Percentiles rank a stretch among this genome's conserved stretches.
These are phyloP conservation scores for Lophius piscatorius DNA, from an alignment of 2,113 vertebrate species.

Conservation along the genomic window DNA sequence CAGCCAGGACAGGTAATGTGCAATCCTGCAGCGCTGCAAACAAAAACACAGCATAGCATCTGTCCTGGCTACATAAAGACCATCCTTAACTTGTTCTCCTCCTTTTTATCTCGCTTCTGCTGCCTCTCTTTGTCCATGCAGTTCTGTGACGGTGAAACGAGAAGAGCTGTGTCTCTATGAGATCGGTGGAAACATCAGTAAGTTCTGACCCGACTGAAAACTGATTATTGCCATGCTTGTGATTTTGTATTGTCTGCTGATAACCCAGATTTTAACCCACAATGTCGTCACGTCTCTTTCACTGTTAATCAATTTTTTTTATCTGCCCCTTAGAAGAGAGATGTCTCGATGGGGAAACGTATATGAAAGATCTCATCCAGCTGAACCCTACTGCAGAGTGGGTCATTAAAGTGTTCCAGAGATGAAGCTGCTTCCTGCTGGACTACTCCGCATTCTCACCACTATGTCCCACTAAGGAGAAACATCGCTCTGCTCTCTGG, in stretches of 20 bases:
- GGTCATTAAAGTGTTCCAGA: conserved; percentile 86
- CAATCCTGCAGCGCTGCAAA: not conserved
- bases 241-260: no score
- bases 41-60: conserved; percentile 5
- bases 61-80: not conserved
- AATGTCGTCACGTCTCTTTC: not conserved
- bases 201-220: conserved; percentile 70
- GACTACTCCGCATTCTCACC: not conserved
- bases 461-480: conserved; percentile 4
- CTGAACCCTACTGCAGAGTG: conserved; percentile 95
- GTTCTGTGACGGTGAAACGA: conserved; percentile 82
- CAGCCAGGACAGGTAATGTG: conserved; percentile 88
- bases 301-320: not conserved
- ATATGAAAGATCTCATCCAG: conserved; percentile 93
- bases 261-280: no score
- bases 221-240: no score
- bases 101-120: not conserved
- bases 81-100: conserved; percentile 37
- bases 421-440: conserved; percentile 27
- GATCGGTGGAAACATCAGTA: conserved; percentile 98
- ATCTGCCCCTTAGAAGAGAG: conserved; percentile 88
- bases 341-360: conserved; percentile 89
- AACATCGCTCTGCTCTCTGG: not conserved
- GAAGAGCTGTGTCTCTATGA: conserved; percentile 94
- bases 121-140: conserved; percentile 63